Conservation (phyloP, 2,888 invertebrate species). For the Scaptomyza caliginosa region DNA sequence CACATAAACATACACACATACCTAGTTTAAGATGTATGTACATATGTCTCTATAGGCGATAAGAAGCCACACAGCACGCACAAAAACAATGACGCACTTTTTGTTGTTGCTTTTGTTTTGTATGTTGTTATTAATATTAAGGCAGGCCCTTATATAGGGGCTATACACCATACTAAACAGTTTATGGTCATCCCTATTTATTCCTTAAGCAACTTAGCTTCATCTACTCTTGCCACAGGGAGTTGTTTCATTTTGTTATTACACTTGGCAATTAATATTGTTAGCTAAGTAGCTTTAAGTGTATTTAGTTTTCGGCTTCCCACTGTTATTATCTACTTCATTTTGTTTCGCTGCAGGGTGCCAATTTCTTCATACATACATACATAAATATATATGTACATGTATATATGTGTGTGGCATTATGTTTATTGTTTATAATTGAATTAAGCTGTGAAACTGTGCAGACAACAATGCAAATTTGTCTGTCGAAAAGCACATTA, state of each 20-base stretch:
- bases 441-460: slow-evolving; percentile 67
- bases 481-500: slow-evolving; percentile 21
- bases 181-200: background rate
- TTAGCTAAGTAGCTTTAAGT: background rate
- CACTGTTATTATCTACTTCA: background rate
- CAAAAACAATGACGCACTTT: slow-evolving; percentile 74
- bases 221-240: slow-evolving; percentile 4
- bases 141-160: slow-evolving; percentile 44
- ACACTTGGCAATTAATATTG: background rate
- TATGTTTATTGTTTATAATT: slow-evolving; percentile 75
- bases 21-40: background rate
- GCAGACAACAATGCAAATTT: slow-evolving; percentile 54
- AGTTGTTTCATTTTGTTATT: background rate
- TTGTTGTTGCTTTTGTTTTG: slow-evolving; percentile 32
- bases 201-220: slow-evolving; percentile 20
- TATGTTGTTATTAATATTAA: slow-evolving; percentile 23
- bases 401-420: slow-evolving; percentile 36
- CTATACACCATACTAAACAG: slow-evolving; percentile 1
- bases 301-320: background rate
- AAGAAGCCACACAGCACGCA: slow-evolving; percentile 61
- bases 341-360: slow-evolving; percentile 51
- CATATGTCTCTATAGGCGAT: slow-evolving; percentile 33
- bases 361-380: slow-evolving; percentile 50
- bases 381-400: background rate
- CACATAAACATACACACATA: slow-evolving; percentile 23